Base-by-base conservation (phyloP, 2,113 vertebrate species). In the Monopterus albus region DNA sequence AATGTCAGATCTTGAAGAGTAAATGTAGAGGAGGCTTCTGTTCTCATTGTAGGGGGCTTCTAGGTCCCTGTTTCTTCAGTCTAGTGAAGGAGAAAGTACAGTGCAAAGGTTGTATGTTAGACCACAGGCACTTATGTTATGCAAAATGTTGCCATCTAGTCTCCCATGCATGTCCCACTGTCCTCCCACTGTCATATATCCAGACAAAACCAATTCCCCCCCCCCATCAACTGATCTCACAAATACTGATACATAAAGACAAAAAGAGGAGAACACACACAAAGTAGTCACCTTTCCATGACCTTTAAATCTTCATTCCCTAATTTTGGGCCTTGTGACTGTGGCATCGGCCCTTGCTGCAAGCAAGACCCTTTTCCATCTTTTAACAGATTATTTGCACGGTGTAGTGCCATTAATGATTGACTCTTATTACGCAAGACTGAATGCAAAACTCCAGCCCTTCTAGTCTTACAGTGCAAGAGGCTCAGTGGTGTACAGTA, bases 401-500 rank as follows among this genome's bases (percentile, higher is more conserved):
- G 68, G 67, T 74, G 72, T 66, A 46, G 36, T 39, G 49, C 39
- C 38, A 81, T 91, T 62, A 91, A 90, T 91, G 72, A 91, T 90
- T 90, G 62, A 89, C 89, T 85, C 58, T 6, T 26, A 20, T 90
- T 84, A 82, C 52, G 45, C 69, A 84, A 89, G 38, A 39, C 36
- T 1, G 7, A 67, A 70, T 33, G 61, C 15, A 28, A 63, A 80
- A 58, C 49, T 55, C 39, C 17, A 21, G 28, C 64, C 25, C 82
- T 66, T 79, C 72, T 84, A 75, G 63, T 82, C 81, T 87, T 85
- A 64, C 83, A 43, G 63, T 6, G 61, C 65, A 59, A 38, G 55
- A 39, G 58, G 29, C 51, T 50, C 13, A 2, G 40, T 5, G 43
- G 57, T 61, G 57, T 78, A 60, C 65, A 75, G 23, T 40, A 56